A percentile compares a stretch with the other conserved stretches of the same genome.
phyloP scores from a whole-genome alignment of 2,888 invertebrate genomes.

The Kuschelorhynchus macadamiae region DNA sequence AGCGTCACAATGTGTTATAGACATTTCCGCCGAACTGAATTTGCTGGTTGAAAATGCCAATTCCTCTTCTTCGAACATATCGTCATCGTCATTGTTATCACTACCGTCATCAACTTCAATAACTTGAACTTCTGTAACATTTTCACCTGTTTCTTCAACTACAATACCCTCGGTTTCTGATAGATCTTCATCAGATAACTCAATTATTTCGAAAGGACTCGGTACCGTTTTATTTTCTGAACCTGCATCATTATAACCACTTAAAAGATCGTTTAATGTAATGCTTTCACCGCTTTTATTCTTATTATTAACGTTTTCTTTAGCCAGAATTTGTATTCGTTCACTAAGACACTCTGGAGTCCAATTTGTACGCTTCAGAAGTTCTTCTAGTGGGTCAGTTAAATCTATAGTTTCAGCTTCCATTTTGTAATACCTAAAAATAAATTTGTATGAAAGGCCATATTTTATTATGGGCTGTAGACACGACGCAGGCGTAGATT shows the following conservation, averaged over 20 bases:
- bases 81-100: constrained; percentile 50
- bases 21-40: too few relatives aligned
- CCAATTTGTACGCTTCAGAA: constrained; percentile 60
- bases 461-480: too few relatives aligned
- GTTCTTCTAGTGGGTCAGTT: constrained; percentile 58
- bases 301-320: constrained; percentile 10
- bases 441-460: not conserved
- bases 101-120: constrained; percentile 50
- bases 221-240: not conserved
- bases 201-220: constrained; percentile 17
- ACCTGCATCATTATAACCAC: not conserved
- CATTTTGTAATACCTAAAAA: constrained; percentile 24
- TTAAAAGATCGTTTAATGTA: constrained; percentile 19
- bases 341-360: constrained; percentile 60
- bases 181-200: constrained; percentile 37
- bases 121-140: constrained; percentile 51
- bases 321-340: constrained; percentile 56
- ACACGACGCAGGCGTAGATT: too few relatives aligned
- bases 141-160: constrained; percentile 20
- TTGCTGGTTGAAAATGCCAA: not conserved
- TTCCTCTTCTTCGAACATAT: constrained; percentile 38
- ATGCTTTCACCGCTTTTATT: constrained; percentile 11
- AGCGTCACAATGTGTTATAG: too few relatives aligned
- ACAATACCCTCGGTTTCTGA: constrained; percentile 18
- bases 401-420: constrained; percentile 51